Evolutionary conservation across 2,888 invertebrate species (phyloP).

Genomic region (Nymphalis urticae): DNA sequence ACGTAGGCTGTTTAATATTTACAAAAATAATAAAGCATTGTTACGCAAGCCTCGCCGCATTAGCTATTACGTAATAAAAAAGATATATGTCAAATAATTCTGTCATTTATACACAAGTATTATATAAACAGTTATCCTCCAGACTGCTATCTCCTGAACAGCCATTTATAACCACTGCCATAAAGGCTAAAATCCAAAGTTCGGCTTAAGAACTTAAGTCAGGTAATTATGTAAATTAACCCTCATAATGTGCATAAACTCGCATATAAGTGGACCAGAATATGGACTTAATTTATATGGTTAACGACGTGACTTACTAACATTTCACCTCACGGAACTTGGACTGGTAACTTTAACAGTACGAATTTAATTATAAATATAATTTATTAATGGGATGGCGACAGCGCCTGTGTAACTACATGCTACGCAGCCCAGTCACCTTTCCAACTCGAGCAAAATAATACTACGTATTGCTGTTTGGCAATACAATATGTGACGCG

Average conservation of each 20-base stretch:
- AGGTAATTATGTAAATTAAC: conserved; percentile 47
- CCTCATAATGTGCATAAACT: conserved; percentile 45
- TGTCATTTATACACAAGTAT: neutral
- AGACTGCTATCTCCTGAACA: conserved; percentile 24
- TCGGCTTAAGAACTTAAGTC: conserved; percentile 40
- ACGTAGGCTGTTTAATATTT: too few relatives aligned
- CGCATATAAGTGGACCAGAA: conserved; percentile 42
- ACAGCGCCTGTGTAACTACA: too few relatives aligned
- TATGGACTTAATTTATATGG: conserved; percentile 41
- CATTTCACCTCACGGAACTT: conserved; percentile 4
- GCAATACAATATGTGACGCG: too few relatives aligned
- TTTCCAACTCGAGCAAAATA: too few relatives aligned
- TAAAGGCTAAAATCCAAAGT: conserved; percentile 41
- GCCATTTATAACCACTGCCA: conserved; percentile 34
- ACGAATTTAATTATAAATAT: neutral
- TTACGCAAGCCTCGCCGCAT: too few relatives aligned
- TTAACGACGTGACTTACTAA: conserved; percentile 35
- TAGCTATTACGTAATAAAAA: too few relatives aligned
- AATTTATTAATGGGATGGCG: too few relatives aligned
- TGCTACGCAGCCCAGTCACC: too few relatives aligned
- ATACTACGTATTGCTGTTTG: too few relatives aligned
- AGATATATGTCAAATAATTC: too few relatives aligned
- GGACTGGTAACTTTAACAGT: neutral
- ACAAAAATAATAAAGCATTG: too few relatives aligned
- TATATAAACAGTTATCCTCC: conserved; percentile 29